Conservation (phyloP, 2,888 invertebrate genomes). For the Cheilosia grossa region DNA sequence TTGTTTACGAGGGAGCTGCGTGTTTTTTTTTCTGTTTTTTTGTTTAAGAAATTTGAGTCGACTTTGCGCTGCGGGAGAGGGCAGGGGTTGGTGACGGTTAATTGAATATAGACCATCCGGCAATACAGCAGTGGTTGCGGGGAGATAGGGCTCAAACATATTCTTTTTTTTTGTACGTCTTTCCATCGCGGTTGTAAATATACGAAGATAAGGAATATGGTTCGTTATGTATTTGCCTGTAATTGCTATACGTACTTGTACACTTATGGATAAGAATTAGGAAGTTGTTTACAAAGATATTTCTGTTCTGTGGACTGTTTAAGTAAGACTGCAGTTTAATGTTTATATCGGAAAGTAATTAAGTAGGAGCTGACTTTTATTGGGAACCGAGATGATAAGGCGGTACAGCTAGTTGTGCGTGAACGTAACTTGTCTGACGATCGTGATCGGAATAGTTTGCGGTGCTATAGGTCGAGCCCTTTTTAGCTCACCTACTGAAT, state of each 20-base stretch:
- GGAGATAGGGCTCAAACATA: conserved; percentile 60
- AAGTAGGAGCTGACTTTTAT: not conserved
- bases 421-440: no score
- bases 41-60: conserved; percentile 46
- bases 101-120: conserved; percentile 61
- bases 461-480: no score
- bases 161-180: conserved; percentile 19
- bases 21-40: conserved; percentile 39
- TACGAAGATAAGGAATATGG: conserved; percentile 46
- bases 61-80: not conserved
- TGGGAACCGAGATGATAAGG: no score
- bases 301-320: conserved; percentile 6
- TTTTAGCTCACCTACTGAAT: no score
- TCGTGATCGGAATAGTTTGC: no score
- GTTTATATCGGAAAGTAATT: not conserved
- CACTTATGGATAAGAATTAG: conserved; percentile 31
- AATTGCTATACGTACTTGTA: not conserved
- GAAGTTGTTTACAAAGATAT: conserved; percentile 37
- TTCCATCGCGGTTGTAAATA: conserved; percentile 50
- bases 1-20: conserved; percentile 28
- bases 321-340: not conserved
- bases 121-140: conserved; percentile 26
- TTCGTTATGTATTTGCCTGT: conserved; percentile 8
- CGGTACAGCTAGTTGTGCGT: no score
- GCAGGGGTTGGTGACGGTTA: conserved; percentile 48